These are phyloP conservation scores for Serrognathus titanus DNA, from an alignment of 2,888 invertebrate genomes.

Conservation along the genomic window DNA sequence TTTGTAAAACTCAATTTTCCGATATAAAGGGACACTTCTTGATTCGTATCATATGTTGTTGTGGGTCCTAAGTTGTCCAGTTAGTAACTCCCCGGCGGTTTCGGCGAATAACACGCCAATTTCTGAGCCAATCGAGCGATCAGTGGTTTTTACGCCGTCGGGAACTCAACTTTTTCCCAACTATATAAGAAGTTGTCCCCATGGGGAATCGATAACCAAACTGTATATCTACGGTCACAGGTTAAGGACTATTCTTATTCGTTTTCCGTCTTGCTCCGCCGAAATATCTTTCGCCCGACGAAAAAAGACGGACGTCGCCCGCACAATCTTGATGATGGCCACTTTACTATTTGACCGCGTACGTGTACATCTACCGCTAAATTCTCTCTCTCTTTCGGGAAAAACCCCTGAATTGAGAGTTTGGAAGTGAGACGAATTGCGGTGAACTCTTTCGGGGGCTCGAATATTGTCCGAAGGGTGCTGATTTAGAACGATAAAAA, in stretches of 20 bases:
- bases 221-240: constrained; percentile 39
- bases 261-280: constrained; percentile 14
- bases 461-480: background rate
- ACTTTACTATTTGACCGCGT: constrained; percentile 22
- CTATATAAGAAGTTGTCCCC: constrained; percentile 45
- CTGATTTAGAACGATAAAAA: constrained; percentile 8
- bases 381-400: constrained; percentile 17
- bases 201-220: constrained; percentile 42
- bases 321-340: constrained; percentile 19
- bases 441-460: constrained; percentile 16
- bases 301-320: background rate
- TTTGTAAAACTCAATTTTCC: too few species aligned
- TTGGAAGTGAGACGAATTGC: constrained; percentile 20
- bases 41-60: constrained; percentile 4
- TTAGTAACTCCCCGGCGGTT: constrained; percentile 34
- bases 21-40: background rate
- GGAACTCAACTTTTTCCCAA: constrained; percentile 31
- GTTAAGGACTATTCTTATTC: constrained; percentile 43
- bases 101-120: constrained; percentile 47
- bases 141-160: constrained; percentile 40
- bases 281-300: background rate
- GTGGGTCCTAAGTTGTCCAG: constrained; percentile 12
- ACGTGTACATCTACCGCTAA: constrained; percentile 17
- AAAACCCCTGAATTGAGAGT: constrained; percentile 17
- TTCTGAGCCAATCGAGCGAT: constrained; percentile 45